Conservation (phyloP, 2,888 invertebrate species). For the Eupithecia dodoneata region DNA sequence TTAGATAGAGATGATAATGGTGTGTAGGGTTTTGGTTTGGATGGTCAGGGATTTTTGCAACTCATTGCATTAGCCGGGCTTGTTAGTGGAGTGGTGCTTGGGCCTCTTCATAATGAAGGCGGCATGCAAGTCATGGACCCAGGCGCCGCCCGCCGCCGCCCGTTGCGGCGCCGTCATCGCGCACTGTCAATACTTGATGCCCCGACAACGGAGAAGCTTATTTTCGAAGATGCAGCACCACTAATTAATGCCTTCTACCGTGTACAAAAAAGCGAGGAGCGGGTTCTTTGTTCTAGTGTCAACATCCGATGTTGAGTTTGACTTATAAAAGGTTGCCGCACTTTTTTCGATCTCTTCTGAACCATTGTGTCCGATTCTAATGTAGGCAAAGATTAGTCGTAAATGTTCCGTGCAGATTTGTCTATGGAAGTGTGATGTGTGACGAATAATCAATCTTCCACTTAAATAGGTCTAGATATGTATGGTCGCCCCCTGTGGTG, state of each 20-base stretch:
- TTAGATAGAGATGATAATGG: conserved; percentile 53
- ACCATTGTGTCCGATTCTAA: not conserved
- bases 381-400: conserved; percentile 15
- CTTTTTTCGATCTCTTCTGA: conserved; percentile 32
- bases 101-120: conserved; percentile 73
- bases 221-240: conserved; percentile 77
- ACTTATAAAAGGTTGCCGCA: conserved; percentile 52
- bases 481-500: conserved; percentile 50
- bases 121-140: conserved; percentile 78
- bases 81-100: conserved; percentile 71
- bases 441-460: conserved; percentile 73
- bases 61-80: conserved; percentile 83
- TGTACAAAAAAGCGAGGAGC: conserved; percentile 72
- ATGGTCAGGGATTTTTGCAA: conserved; percentile 72
- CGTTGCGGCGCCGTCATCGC: conserved; percentile 73
- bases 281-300: conserved; percentile 75
- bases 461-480: conserved; percentile 62
- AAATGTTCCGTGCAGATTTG: conserved; percentile 24
- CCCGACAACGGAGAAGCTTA: conserved; percentile 79
- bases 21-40: conserved; percentile 46
- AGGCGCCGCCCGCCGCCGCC: conserved; percentile 69
- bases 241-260: conserved; percentile 78
- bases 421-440: conserved; percentile 49
- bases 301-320: conserved; percentile 54
- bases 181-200: conserved; percentile 77